Conservation (phyloP, 2,113 vertebrate species). For the Heloderma charlesbogerti region DNA sequence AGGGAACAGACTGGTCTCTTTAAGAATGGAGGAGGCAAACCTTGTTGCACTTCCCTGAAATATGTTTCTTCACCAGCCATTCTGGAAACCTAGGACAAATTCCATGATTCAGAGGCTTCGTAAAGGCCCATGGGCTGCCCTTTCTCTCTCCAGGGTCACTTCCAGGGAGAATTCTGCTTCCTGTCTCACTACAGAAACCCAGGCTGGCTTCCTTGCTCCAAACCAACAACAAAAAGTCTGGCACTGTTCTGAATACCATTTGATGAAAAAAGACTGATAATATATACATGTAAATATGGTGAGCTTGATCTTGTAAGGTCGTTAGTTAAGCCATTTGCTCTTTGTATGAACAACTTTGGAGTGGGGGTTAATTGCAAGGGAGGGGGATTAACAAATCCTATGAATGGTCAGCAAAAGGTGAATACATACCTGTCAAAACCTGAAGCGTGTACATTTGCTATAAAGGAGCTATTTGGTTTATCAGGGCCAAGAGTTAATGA, state of each 20-base stretch:
- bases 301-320: neutral
- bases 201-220: neutral
- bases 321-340: neutral
- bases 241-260: neutral
- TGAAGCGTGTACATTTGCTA: neutral
- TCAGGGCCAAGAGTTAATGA: neutral
- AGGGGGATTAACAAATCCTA: neutral
- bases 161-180: neutral
- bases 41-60: neutral
- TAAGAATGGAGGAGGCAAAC: neutral
- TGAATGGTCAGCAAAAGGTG: neutral
- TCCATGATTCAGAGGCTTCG: neutral
- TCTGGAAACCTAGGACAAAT: neutral
- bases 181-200: neutral
- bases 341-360: neutral
- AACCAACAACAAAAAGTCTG: neutral
- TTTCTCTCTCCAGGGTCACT: neutral
- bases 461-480: neutral
- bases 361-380: neutral
- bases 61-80: neutral
- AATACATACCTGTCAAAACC: neutral
- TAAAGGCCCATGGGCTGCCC: neutral
- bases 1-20: neutral
- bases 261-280: neutral
- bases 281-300: neutral